Evolutionary conservation across 2,113 vertebrate species (phyloP), one percentile per base, ranked within the genome.

Genomic region (Orthonyx spaldingii): DNA sequence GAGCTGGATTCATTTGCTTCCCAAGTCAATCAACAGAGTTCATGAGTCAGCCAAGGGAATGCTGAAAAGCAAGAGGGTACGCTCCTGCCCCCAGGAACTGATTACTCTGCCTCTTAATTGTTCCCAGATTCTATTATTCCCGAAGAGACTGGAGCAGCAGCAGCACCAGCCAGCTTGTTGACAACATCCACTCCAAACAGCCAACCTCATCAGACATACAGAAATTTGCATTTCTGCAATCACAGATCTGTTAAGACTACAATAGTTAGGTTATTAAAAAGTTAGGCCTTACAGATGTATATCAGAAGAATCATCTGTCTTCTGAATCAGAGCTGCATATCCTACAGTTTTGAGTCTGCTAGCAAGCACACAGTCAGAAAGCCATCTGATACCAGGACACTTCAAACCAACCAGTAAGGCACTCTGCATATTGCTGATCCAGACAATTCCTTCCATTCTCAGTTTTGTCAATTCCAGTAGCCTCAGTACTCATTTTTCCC

Each of bases 51-150:
- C 90, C 80, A 93, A 90, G 90, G 90, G 96, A 95, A 90, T 95
- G 96, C 86, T 92, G 95, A 96, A 96, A 96, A 95, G 95, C 95
- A 94, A 93, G 92, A 95, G 93, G 88, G 89, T 96, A 92, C 0
- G 7, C 57, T 94, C 76, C 92, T 96, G 93, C 93, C 96, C 93
- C 80, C 96, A 95, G 88, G 86, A 96, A 94, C 96, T 92, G 90
- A 96, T 96, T 96, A 95, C 74, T 0, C 80, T 81, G 93, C 88
- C 86, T 92, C 90, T 95, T 97, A 97, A 97, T 95, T 96, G 93
- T 96, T 97, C 93, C 94, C 96, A 97, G 92, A 93, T 94, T 95
- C 96, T 93, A 95, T 95, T 96, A 95, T 93, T 69, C 90, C 81
- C 2, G 27, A 95, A 77, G 96, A 94, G 83, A 86, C 35, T 63